Base-by-base conservation (phyloP, 2,888 invertebrate species). In the Seladonia tumulorum region DNA sequence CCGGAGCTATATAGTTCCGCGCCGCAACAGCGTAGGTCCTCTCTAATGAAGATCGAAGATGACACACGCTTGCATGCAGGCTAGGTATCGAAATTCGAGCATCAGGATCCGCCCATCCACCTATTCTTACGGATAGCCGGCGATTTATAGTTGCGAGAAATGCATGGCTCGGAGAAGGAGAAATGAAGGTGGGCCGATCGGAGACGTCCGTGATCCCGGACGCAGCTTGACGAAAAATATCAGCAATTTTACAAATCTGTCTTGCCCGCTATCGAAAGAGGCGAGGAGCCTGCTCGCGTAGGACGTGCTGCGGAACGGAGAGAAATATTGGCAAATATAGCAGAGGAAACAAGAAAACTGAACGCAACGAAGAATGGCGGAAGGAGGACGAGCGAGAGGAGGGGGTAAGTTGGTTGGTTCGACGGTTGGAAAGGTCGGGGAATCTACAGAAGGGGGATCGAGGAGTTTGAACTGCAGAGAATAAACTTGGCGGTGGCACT, bases 291-390 rank as follows among this genome's bases (percentile, higher is more conserved):
- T 7, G 82, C 42, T 53, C 18, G 57, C 22, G 47, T n/a, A 18
- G 39, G 42, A 42, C 70, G 39, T 42, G 42, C 22, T 16, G 57
- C 14, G 71, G 35, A 53, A 45, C 42, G 63, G 79, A 80, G 90
- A 88, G 87, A 92, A 92, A 93, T 93, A 93, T 94, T 91, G 93
- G 92, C 90, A 91, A 92, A 92, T 89, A 92, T 89, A 91, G 88
- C 88, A 89, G 87, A 88, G 90, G 90, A 90, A 93, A 92, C 90
- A 91, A 90, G 90, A 90, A 91, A 87, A 92, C 87, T 80, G 84
- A 80, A 86, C 83, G 86, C 76, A 87, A 25, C 85, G 86, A 87
- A 85, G 86, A 84, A 82, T 57, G 78, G 70, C 25, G 60, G 79
- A 72, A 42, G 81, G 86, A 42, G 81, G 86, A 77, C 66, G 72